These are phyloP conservation scores for Drosophila mulleri DNA, from an alignment of 2,888 invertebrate species.

Conservation along the genomic window DNA sequence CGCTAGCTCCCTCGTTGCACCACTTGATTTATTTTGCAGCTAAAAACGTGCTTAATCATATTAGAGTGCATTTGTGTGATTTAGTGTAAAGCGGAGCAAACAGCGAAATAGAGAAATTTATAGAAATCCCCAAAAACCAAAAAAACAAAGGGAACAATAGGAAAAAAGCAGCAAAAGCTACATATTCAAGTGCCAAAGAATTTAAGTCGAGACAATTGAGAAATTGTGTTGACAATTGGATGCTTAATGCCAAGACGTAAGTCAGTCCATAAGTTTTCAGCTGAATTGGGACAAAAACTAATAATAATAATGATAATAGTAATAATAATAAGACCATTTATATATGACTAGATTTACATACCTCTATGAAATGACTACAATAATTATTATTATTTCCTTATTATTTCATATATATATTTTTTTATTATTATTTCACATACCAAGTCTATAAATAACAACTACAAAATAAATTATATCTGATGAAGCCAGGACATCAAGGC, in stretches of 20 bases:
- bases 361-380: too few relatives aligned
- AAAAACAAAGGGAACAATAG: too few relatives aligned
- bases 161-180: background rate
- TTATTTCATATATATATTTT: too few relatives aligned
- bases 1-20: conserved; percentile 62
- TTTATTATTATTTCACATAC: too few relatives aligned
- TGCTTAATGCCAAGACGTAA: background rate
- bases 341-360: too few relatives aligned
- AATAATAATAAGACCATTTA: too few relatives aligned
- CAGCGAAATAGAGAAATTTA: conserved; percentile 34
- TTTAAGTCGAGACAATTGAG: conserved; percentile 27
- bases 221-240: conserved; percentile 46
- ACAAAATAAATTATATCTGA: too few relatives aligned
- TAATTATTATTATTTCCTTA: too few relatives aligned
- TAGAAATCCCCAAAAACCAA: conserved; percentile 8
- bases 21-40: conserved; percentile 80
- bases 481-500: too few relatives aligned
- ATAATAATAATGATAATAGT: too few relatives aligned
- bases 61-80: conserved; percentile 81
- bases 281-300: background rate
- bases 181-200: conserved; percentile 14
- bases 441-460: too few relatives aligned
- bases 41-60: conserved; percentile 83
- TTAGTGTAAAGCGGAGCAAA: conserved; percentile 60
- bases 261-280: background rate